Conservation (phyloP, 2,113 vertebrate species). For the Chionis minor region DNA sequence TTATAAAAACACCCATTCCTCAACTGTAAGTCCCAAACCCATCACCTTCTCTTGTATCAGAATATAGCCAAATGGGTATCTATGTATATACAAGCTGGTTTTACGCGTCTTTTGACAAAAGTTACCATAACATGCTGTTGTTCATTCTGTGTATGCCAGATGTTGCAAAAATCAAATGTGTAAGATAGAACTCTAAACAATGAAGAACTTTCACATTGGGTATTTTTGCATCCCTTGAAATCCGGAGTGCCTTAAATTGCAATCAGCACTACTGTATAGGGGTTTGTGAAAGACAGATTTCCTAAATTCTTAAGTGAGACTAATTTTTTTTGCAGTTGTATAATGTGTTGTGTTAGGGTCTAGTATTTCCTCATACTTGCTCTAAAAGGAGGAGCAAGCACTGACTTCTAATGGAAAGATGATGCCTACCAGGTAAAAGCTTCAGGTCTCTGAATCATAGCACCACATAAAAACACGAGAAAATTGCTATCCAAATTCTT, state of each 20-base stretch:
- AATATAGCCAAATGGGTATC: not conserved
- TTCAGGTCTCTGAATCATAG: not conserved
- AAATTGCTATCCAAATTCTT: not conserved
- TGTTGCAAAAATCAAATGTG: not conserved
- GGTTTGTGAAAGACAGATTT: not conserved
- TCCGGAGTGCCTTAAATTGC: not conserved
- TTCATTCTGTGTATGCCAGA: not conserved
- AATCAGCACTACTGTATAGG: not conserved
- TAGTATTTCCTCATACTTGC: not conserved
- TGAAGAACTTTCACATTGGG: not conserved
- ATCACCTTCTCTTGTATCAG: conserved; percentile 11
- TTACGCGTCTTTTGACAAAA: conserved; percentile 13
- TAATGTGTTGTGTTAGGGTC: not conserved
- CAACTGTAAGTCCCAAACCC: not conserved
- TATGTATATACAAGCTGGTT: not conserved
- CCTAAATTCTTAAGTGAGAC: not conserved
- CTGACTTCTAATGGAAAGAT: not conserved
- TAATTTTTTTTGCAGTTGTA: not conserved
- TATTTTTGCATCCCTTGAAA: not conserved
- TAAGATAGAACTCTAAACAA: not conserved
- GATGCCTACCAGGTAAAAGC: not conserved
- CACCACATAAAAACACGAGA: not conserved
- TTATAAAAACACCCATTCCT: conserved; percentile 20
- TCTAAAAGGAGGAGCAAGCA: not conserved
- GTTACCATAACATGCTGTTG: conserved; percentile 2